A percentile compares a stretch with the other conserved stretches of the same genome.
These are phyloP conservation scores for Malurus leucopterus DNA, from an alignment of 2,797 vertebrate genomes.

Conservation along the genomic window DNA sequence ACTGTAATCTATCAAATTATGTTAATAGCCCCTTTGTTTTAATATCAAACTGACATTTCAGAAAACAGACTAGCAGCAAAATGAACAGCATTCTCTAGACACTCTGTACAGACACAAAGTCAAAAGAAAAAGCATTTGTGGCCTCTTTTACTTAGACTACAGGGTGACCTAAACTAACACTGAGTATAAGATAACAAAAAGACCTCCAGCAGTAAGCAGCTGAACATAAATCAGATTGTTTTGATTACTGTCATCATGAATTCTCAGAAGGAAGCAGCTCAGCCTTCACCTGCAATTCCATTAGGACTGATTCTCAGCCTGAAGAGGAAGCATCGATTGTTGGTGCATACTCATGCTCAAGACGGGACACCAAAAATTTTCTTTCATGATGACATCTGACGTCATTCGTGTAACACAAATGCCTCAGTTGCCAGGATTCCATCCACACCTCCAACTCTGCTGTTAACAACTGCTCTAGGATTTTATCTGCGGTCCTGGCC, in stretches of 20 bases:
- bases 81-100: neutral
- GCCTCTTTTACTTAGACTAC: neutral
- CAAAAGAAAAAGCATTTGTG: neutral
- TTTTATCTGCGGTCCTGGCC: neutral
- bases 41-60: neutral
- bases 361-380: neutral
- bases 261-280: neutral
- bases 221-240: neutral
- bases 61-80: neutral
- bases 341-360: neutral
- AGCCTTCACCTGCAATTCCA: neutral
- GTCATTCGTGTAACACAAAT: neutral
- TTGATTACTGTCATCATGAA: neutral
- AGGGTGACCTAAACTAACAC: neutral
- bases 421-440: neutral
- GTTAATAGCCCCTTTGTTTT: neutral
- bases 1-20: neutral
- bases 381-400: neutral
- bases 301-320: neutral
- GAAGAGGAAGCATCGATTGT: neutral
- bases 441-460: neutral
- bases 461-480: neutral
- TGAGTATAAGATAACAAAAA: neutral
- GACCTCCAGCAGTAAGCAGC: neutral
- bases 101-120: neutral